Conservation (phyloP, 2,888 invertebrate genomes). For the Plebejus argus region DNA sequence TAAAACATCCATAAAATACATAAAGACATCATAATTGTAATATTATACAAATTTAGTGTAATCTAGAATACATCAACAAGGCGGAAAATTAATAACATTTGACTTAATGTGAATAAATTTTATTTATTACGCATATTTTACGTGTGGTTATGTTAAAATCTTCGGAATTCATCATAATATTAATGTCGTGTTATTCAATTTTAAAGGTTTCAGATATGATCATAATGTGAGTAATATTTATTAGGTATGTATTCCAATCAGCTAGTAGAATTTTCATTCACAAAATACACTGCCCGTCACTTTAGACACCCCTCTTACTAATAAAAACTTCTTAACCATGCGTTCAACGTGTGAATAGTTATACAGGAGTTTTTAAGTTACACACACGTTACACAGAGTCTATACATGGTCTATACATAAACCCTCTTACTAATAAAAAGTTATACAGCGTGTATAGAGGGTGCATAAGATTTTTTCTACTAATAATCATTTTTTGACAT, state of each 20-base stretch:
- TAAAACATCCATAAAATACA: background rate
- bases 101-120: slow-evolving; percentile 28
- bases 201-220: background rate
- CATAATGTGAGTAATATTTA: background rate
- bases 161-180: background rate
- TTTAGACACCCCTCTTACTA: too few species aligned
- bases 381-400: too few species aligned
- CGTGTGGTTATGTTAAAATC: slow-evolving; percentile 2
- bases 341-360: too few species aligned
- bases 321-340: too few species aligned
- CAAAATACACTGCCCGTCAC: background rate
- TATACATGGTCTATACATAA: too few species aligned
- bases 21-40: background rate
- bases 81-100: slow-evolving; percentile 28
- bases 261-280: background rate
- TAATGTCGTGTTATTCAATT: slow-evolving; percentile 13
- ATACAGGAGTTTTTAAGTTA: too few species aligned
- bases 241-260: background rate
- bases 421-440: too few species aligned
- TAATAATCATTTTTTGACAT: too few species aligned
- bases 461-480: too few species aligned
- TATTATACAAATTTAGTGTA: background rate
- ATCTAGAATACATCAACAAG: background rate
- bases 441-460: too few species aligned
- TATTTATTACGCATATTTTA: slow-evolving; percentile 19